These are phyloP conservation scores for Callinectes sapidus DNA, from an alignment of 2,888 invertebrate species.

Conservation along the genomic window DNA sequence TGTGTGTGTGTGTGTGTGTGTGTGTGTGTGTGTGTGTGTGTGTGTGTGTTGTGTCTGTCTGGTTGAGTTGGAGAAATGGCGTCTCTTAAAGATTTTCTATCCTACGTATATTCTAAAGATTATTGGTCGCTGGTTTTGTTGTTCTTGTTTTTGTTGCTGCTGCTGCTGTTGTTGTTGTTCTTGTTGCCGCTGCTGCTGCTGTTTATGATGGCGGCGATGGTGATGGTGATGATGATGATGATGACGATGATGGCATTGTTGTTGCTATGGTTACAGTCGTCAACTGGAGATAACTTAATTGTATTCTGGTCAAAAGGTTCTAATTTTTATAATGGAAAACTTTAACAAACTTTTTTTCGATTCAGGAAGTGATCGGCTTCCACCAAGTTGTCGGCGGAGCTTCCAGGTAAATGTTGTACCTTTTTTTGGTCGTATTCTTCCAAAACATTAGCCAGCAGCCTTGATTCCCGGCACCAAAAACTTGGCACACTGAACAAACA, in stretches of 20 bases:
- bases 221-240: neutral
- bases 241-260: neutral
- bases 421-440: neutral
- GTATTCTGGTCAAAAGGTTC: neutral
- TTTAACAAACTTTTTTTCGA: neutral
- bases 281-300: neutral
- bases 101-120: neutral
- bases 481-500: slow-evolving; percentile 32
- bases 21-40: no score
- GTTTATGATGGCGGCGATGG: neutral
- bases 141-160: neutral
- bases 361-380: neutral
- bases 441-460: neutral
- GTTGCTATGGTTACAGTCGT: neutral
- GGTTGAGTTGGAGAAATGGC: neutral
- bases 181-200: no score
- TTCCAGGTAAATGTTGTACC: neutral
- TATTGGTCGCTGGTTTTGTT: neutral
- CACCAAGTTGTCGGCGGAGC: neutral
- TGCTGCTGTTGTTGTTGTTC: neutral
- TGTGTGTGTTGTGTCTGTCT: neutral
- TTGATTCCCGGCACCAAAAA: slow-evolving; percentile 26
- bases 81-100: neutral
- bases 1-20: no score
- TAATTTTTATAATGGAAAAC: neutral